Percentiles rank a stretch among this genome's conserved stretches.
Evolutionary conservation across 2,888 invertebrate genomes (phyloP).

Genomic region (Xiphydria camelus): DNA sequence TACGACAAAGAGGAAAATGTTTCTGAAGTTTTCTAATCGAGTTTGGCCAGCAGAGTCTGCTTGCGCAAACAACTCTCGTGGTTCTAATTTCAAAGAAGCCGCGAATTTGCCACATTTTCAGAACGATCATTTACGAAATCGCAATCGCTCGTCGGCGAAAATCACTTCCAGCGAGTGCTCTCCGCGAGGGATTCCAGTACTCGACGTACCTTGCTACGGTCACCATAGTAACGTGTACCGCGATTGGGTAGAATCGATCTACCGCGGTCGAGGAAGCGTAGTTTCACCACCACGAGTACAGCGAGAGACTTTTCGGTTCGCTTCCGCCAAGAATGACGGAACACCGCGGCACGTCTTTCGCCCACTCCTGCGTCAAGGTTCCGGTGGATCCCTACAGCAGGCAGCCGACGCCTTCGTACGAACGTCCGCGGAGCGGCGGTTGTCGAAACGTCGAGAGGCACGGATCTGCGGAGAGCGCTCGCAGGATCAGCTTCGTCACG

Average conservation of each 20-base stretch:
- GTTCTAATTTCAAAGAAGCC: no score
- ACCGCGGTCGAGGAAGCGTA: constrained; percentile 9
- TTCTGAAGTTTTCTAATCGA: no score
- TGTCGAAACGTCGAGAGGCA: constrained; percentile 23
- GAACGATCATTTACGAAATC: no score
- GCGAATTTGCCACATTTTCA: no score
- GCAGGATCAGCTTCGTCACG: constrained; percentile 49
- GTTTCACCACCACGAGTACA: no score
- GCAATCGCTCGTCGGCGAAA: no score
- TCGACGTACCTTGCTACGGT: constrained; percentile 14
- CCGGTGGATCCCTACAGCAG: constrained; percentile 74
- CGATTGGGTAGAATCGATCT: constrained; percentile 25
- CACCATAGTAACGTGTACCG: constrained; percentile 31
- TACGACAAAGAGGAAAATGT: no score
- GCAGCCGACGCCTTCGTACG: constrained; percentile 72
- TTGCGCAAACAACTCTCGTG: no score
- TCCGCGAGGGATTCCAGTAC: no score
- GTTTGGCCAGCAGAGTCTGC: no score
- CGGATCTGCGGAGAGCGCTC: constrained; percentile 36
- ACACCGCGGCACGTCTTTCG: constrained; percentile 68
- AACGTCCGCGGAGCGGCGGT: constrained; percentile 58
- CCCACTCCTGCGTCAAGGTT: constrained; percentile 72
- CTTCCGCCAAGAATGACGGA: constrained; percentile 54
- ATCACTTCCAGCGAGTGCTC: no score
- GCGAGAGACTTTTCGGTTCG: no score